Evolutionary conservation across 1,140 invertebrate genomes (phyloP).

Genomic region (Drosophila sturtevanti): DNA sequence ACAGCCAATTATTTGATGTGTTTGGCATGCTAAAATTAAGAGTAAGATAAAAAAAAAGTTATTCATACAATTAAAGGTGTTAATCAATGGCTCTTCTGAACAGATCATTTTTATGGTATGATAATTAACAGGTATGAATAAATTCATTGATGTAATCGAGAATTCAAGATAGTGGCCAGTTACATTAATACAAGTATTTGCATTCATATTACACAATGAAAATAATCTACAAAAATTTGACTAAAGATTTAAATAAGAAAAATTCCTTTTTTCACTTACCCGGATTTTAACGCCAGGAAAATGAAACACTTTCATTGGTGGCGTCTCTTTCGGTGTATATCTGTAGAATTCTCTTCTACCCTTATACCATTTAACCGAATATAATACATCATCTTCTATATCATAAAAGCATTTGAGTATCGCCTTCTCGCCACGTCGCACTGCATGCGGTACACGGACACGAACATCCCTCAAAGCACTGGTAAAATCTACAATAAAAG

Average conservation of each 20-base stretch:
- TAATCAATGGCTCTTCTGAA: no score
- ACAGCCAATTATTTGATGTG: no score
- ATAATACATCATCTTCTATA: conserved; percentile 89
- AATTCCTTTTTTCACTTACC: conserved; percentile 84
- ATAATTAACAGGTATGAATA: no score
- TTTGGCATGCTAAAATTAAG: no score
- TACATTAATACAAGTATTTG: no score
- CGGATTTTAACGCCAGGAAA: conserved; percentile 89
- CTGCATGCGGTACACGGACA: conserved; percentile 87
- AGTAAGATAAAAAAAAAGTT: no score
- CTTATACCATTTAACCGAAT: conserved; percentile 93
- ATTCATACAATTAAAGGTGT: no score
- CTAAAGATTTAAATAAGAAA: neutral
- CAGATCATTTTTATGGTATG: no score
- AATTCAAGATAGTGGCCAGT: no score
- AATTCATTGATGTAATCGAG: no score
- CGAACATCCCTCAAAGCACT: conserved; percentile 85
- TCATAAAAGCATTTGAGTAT: conserved; percentile 90
- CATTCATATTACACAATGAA: no score
- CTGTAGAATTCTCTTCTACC: conserved; percentile 91
- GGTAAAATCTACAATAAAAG: conserved; percentile 44
- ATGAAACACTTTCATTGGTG: conserved; percentile 89
- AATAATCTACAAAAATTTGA: no score
- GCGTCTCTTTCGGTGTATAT: conserved; percentile 89
- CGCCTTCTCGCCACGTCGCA: conserved; percentile 86